phyloP scores from a whole-genome alignment of 1,140 invertebrate species.

The Whitmania pigra region DNA sequence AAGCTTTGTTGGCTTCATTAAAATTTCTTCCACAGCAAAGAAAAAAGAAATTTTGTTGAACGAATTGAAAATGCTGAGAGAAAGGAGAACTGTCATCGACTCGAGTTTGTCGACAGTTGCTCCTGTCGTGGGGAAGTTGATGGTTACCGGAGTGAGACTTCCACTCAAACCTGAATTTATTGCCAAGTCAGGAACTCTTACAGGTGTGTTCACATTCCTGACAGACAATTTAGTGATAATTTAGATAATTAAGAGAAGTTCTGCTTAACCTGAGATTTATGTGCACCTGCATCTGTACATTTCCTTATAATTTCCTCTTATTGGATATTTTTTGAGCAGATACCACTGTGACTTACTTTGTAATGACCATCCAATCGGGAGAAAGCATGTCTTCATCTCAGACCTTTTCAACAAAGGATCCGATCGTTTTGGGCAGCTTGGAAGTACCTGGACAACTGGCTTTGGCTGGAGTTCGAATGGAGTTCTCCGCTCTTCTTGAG shows the following conservation, averaged over 20 bases:
- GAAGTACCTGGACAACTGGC: not conserved
- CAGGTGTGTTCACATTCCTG: not conserved
- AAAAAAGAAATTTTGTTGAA: not conserved
- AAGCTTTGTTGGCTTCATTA: too few species aligned
- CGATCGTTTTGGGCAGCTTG: not conserved
- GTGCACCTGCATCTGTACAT: not conserved
- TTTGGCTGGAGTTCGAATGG: not conserved
- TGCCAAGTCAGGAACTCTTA: not conserved
- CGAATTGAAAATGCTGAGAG: not conserved
- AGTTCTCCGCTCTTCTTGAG: not conserved
- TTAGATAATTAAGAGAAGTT: too few species aligned
- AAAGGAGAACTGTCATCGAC: not conserved
- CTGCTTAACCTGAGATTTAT: not conserved
- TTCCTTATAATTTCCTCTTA: not conserved
- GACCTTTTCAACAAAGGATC: not conserved
- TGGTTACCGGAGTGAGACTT: not conserved
- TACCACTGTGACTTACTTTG: slow-evolving; percentile 1
- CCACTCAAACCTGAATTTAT: not conserved
- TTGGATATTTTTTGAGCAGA: not conserved
- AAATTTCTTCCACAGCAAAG: not conserved
- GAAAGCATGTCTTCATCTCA: slow-evolving; percentile 1
- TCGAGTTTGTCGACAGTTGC: not conserved
- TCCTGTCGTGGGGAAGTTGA: not conserved
- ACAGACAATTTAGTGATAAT: too few species aligned
- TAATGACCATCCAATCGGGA: slow-evolving; percentile 9